phyloP scores from a whole-genome alignment of 2,113 vertebrate genomes.

The Gasterosteus nipponicus region DNA sequence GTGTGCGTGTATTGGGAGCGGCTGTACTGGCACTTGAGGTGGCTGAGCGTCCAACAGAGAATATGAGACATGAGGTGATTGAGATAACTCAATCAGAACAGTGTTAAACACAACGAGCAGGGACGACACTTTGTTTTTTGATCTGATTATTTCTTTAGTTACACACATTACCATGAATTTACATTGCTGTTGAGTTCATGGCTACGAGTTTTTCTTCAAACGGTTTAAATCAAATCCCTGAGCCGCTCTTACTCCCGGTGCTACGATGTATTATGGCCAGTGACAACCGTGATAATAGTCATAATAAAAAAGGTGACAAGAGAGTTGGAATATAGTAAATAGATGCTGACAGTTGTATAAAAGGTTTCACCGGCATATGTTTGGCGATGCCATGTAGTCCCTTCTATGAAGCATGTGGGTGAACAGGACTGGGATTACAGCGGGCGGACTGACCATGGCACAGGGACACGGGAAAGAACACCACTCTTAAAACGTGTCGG shows the following conservation, averaged over 20 bases:
- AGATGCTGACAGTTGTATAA: neutral
- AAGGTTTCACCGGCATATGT: slow-evolving; percentile 4
- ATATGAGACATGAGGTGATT: neutral
- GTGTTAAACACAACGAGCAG: slow-evolving; percentile 26
- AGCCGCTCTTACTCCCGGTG: slow-evolving; percentile 51
- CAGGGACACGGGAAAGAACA: neutral
- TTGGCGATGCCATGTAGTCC: neutral
- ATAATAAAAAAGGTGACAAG: slow-evolving; percentile 25
- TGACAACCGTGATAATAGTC: slow-evolving; percentile 19
- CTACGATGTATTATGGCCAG: slow-evolving; percentile 43
- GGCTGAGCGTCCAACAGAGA: slow-evolving; percentile 20
- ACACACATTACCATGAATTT: neutral
- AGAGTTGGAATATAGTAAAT: slow-evolving; percentile 23
- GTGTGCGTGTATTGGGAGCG: neutral
- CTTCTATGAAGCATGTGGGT: slow-evolving; percentile 14
- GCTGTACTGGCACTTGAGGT: neutral
- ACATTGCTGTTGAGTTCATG: slow-evolving; percentile 14
- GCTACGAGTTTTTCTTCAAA: slow-evolving; percentile 10
- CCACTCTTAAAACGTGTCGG: neutral
- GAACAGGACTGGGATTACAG: slow-evolving; percentile 11
- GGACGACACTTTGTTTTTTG: slow-evolving; percentile 15
- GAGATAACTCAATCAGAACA: neutral
- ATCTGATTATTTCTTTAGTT: slow-evolving; percentile 1
- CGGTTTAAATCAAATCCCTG: slow-evolving; percentile 16
- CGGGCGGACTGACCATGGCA: slow-evolving; percentile 17